phyloP scores from a whole-genome alignment of 2,113 vertebrate species.

The Pelvicachromis taeniatus region DNA sequence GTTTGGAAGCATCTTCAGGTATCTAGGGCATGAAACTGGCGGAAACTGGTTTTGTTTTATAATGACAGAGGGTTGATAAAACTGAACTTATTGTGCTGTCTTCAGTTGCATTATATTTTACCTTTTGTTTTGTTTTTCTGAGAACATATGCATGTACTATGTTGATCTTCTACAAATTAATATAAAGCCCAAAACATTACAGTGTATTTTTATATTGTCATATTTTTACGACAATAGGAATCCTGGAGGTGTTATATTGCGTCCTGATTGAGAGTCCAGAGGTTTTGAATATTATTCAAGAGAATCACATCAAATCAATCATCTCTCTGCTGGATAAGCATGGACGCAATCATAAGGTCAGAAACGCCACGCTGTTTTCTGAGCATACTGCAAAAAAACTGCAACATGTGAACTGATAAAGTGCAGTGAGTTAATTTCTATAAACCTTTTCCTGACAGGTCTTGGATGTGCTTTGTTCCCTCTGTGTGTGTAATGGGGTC shows the following conservation, averaged over 20 bases:
- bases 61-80: background rate
- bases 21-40: background rate
- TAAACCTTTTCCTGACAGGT: conserved; percentile 67
- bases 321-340: conserved; percentile 93
- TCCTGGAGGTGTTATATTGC: conserved; percentile 92
- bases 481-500: conserved; percentile 92
- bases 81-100: background rate
- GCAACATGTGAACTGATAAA: background rate
- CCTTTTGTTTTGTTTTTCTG: background rate
- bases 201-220: background rate
- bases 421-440: background rate
- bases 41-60: background rate
- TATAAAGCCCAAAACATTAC: background rate
- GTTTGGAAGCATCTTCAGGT: conserved; percentile 92
- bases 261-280: conserved; percentile 93
- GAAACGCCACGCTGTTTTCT: background rate
- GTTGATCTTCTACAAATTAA: background rate
- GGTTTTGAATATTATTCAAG: conserved; percentile 92
- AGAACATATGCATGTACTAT: background rate
- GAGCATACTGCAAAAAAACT: background rate
- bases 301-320: conserved; percentile 94
- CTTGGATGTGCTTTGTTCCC: conserved; percentile 88
- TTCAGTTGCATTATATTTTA: background rate
- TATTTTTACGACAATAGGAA: conserved; percentile 69
- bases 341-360: conserved; percentile 91